These are phyloP conservation scores for Cirrhinus molitorella DNA, from an alignment of 2,797 vertebrate species.

Conservation along the genomic window DNA sequence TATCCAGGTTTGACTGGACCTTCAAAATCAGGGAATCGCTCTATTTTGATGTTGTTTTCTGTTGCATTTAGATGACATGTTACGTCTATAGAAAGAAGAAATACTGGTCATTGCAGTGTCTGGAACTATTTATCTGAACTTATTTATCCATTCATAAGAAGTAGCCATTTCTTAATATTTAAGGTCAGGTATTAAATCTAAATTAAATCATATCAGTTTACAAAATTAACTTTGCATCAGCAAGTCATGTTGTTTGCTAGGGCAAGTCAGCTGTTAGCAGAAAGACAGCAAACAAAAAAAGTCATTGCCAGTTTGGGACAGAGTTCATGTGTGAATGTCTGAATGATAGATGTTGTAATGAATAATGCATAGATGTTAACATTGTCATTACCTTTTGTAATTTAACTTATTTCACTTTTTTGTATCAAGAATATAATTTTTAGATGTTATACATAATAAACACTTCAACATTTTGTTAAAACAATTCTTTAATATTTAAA, in stretches of 20 bases:
- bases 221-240: background rate
- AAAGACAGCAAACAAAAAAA: background rate
- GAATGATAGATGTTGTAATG: too few relatives aligned
- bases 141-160: background rate
- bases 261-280: background rate
- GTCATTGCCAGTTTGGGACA: too few relatives aligned
- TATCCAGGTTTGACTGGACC: background rate
- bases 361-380: too few relatives aligned
- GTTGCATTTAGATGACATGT: background rate
- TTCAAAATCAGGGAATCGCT: background rate
- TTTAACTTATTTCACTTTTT: too few relatives aligned
- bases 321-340: too few relatives aligned
- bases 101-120: background rate
- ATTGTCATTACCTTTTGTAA: background rate
- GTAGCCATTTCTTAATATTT: background rate
- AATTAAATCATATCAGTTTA: background rate
- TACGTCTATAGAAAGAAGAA: too few relatives aligned
- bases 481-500: background rate
- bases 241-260: background rate
- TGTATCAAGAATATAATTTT: too few relatives aligned
- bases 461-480: background rate
- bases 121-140: too few relatives aligned
- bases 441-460: background rate
- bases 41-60: slow-evolving; percentile 12
- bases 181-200: background rate